Conservation (phyloP, 2,113 vertebrate genomes). For the Calidris pugnax region DNA sequence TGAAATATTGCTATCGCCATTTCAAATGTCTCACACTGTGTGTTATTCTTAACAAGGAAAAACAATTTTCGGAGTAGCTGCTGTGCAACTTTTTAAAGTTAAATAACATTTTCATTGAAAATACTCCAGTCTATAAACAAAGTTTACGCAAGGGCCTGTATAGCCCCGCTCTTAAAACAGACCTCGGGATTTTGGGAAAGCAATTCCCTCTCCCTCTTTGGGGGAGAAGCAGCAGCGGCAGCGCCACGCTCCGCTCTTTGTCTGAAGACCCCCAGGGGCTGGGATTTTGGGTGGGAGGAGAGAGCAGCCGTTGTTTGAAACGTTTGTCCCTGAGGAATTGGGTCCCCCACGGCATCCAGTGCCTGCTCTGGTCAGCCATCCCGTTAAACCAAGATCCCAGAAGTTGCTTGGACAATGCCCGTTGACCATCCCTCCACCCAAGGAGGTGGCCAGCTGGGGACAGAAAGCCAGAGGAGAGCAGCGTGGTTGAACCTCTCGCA, state of each 20-base stretch:
- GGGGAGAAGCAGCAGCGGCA: neutral
- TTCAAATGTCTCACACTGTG: slow-evolving; percentile 52
- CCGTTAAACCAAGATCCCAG: neutral
- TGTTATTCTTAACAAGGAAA: slow-evolving; percentile 55
- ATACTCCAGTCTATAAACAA: slow-evolving; percentile 60
- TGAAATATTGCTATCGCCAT: slow-evolving; percentile 60
- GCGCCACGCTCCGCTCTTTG: neutral
- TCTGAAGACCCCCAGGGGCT: neutral
- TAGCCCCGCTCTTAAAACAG: neutral
- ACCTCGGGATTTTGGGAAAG: neutral
- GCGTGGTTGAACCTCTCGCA: slow-evolving; percentile 52
- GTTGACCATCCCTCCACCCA: neutral
- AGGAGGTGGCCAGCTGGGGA: slow-evolving; percentile 48
- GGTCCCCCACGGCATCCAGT: fast-evolving
- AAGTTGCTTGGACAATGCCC: neutral
- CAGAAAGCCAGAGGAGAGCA: neutral
- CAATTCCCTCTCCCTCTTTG: neutral
- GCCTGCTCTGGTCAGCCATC: neutral
- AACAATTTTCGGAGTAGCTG: slow-evolving; percentile 61
- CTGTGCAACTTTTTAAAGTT: slow-evolving; percentile 62
- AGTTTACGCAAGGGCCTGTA: slow-evolving; percentile 26
- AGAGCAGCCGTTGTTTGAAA: neutral
- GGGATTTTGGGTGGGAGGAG: neutral
- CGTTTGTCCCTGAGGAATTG: neutral
- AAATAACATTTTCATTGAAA: slow-evolving; percentile 70